Base-by-base conservation (phyloP, 2,113 vertebrate genomes). In the Atractosteus spatula region DNA sequence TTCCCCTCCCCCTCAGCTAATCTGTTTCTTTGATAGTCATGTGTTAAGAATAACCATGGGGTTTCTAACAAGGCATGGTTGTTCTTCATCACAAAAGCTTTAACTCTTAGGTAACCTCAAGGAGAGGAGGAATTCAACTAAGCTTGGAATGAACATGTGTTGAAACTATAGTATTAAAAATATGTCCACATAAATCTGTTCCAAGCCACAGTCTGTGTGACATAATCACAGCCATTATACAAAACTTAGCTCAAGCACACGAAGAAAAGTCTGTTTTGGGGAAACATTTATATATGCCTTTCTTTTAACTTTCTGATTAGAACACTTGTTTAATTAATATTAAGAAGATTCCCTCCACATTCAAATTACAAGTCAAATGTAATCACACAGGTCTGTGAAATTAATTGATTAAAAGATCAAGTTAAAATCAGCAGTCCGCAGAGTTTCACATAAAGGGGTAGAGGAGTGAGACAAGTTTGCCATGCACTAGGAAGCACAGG, bases 21-120 rank as follows among this genome's bases (percentile, higher is more conserved):
- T 87, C 82, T 88, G 79, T 81, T 71, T 86, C 82, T 89, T 91
- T 92, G 84, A 91, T 89, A 89, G 88, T 87, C 83, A 84, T 89
- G 87, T 82, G 71, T 88, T 88, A 86, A 83, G 80, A 89, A 88
- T 87, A 90, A 89, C 84, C 84, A 80, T 82, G 78, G 82, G 82
- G 80, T 84, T 85, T 87, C 84, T 79, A 85, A 72, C 76, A 82
- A 78, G 61, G 55, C 69, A 78, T 77, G 83, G 80, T 89, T 88
- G 87, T 87, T 83, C 84, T 85, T 87, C 80, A 87, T 85, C 79
- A 86, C 86, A 82, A 81, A 72, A 62, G 78, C 87, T 86, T 89
- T 89, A 92, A 92, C 85, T 79, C 86, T 82, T 87, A 71, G 0
- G 7, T 76, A 76, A 54, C 69, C 80, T 79, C 62, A n/a, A 76